Percentiles rank a stretch among this genome's conserved stretches.
phyloP scores from a whole-genome alignment of 2,797 vertebrate genomes.

The Xenopus petersii region DNA sequence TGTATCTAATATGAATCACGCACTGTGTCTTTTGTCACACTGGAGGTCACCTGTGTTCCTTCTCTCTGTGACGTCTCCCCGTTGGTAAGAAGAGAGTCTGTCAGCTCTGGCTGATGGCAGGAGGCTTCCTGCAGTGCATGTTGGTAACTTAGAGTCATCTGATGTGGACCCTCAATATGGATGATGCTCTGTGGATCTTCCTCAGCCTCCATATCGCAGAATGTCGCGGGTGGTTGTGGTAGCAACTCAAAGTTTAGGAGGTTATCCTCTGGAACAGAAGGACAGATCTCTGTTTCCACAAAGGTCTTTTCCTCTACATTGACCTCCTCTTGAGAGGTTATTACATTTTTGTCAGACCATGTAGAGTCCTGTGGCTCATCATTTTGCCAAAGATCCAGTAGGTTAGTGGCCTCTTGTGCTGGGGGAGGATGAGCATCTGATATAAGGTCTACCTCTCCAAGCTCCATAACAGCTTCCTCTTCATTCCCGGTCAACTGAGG shows the following conservation, averaged over 20 bases:
- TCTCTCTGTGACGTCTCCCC: constrained; percentile 89
- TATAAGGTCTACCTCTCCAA: constrained; percentile 30
- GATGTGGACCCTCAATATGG: constrained; percentile 67
- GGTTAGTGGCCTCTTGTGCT: constrained; percentile 53
- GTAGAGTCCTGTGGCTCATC: constrained; percentile 50
- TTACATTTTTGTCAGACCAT: constrained; percentile 35
- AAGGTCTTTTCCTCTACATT: constrained; percentile 24
- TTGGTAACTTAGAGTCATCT: constrained; percentile 83
- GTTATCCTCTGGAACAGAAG: constrained; percentile 49
- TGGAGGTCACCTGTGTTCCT: constrained; percentile 79
- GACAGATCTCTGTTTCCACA: constrained; percentile 52
- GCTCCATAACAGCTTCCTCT: constrained; percentile 42
- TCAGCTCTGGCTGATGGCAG: constrained; percentile 53
- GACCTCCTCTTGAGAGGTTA: constrained; percentile 25
- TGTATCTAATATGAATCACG: too few species aligned
- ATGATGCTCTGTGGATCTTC: constrained; percentile 75
- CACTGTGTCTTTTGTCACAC: constrained; percentile 1
- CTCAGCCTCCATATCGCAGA: constrained; percentile 69
- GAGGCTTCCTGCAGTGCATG: constrained; percentile 76
- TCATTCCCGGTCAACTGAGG: constrained; percentile 4
- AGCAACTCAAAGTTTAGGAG: constrained; percentile 90
- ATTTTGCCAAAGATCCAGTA: constrained; percentile 71
- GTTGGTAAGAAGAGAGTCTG: constrained; percentile 79
- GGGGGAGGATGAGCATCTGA: constrained; percentile 23
- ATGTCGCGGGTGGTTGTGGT: constrained; percentile 76